Base-by-base conservation (phyloP, 2,888 invertebrate genomes). In the Cantharis flavilabris region DNA sequence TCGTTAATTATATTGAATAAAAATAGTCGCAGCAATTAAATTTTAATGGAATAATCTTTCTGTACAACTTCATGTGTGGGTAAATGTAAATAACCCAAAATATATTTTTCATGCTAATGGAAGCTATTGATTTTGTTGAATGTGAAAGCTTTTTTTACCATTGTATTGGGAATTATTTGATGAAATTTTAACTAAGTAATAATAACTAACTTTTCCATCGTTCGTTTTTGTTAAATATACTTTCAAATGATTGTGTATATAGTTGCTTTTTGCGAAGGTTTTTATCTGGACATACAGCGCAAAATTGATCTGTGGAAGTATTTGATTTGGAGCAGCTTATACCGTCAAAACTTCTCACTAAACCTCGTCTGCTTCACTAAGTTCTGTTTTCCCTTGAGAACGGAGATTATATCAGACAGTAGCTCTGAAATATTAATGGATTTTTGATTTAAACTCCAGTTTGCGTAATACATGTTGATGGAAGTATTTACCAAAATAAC, bases 341-440 rank as follows among this genome's bases (percentile, higher is more conserved):
- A 71, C 71, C 73, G 28, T 71, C 70, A 64, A 75, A 78, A 78
- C 75, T 78, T 78, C 78, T 73, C 78, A 72, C 69, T 72, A 72
- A 76, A 78, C 76, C 76, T 62, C 69, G 71, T 73, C 73, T 74
- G 78, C 73, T 73, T 78, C 67, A 76, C 69, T 76, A 78, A 78
- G 78, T 78, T 78, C 78, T 74, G 70, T 78, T 78, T 76, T 78
- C 78, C 78, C 78, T 70, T 71, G 78, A 78, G 78, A 74, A 78
- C 73, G 76, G 76, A 78, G 78, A 78, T 78, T 78, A 78, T 78
- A 78, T 78, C 78, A 78, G 78, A 78, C 78, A 78, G 76, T 78
- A 72, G 78, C 78, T 78, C 78, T 78, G 78, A 78, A 78, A 78
- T 78, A 78, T 78, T 78, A 78, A 78, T 78, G 78, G 78, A 78